Evolutionary conservation across 1,140 invertebrate species (phyloP).

Genomic region (Drosophila repleta): DNA sequence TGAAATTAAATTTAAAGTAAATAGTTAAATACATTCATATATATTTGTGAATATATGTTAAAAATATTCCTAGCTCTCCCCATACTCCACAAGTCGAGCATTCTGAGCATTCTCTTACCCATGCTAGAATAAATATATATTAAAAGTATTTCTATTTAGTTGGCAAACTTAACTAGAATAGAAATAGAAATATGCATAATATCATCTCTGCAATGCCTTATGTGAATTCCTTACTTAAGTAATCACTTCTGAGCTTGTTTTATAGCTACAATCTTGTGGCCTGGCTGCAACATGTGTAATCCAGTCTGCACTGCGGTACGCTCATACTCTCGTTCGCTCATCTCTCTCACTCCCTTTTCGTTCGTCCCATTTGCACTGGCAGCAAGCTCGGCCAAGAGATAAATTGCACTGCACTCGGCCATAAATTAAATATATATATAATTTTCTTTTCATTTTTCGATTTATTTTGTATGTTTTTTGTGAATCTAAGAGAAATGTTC

Average conservation of each 20-base stretch:
- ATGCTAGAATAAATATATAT: no score
- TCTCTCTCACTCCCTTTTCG: background rate
- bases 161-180: no score
- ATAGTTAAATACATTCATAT: no score
- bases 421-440: constrained; percentile 63
- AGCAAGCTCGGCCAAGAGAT: background rate
- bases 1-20: no score
- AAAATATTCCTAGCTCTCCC: no score
- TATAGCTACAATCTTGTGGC: background rate
- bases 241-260: background rate
- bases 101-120: no score
- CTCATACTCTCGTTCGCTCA: constrained; percentile 4
- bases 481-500: constrained; percentile 44
- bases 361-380: background rate
- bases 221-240: background rate
- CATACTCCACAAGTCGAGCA: no score
- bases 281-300: constrained; percentile 19
- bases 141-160: no score
- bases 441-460: constrained; percentile 2
- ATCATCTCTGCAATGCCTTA: background rate
- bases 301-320: constrained; percentile 39
- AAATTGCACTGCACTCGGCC: constrained; percentile 22
- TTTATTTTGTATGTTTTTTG: constrained; percentile 15
- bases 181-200: background rate
- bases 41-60: no score